Conservation (phyloP, 2,113 vertebrate genomes). For the Stictonetta naevosa region DNA sequence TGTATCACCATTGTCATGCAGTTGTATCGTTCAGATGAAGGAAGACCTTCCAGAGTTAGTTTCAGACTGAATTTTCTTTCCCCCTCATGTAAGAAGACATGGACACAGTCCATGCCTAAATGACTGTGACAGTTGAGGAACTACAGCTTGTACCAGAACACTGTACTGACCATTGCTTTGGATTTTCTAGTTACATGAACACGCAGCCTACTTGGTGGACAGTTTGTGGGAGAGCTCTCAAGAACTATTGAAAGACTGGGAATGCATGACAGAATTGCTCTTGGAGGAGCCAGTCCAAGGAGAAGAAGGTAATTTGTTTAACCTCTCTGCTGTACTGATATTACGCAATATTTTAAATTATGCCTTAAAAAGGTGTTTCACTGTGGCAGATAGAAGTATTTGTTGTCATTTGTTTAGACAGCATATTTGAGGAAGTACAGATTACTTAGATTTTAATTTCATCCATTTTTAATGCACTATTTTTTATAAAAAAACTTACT, state of each 20-base stretch:
- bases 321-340: neutral
- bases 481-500: too few relatives aligned
- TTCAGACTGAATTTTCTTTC: neutral
- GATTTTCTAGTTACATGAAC: conserved; percentile 92
- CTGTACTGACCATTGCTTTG: conserved; percentile 54
- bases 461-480: neutral
- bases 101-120: neutral
- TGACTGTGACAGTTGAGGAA: neutral
- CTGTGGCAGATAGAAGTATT: neutral
- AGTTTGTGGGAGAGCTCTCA: conserved; percentile 99
- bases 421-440: neutral
- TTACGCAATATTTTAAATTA: neutral
- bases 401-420: neutral
- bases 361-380: neutral
- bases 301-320: conserved; percentile 88
- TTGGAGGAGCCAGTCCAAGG: conserved; percentile 97
- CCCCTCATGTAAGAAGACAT: accelerated
- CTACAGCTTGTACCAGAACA: neutral
- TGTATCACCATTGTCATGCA: neutral
- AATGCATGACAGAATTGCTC: conserved; percentile 97
- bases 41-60: neutral
- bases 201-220: conserved; percentile 97
- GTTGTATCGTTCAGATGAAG: neutral
- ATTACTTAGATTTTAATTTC: neutral
- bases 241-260: conserved; percentile 98